Evolutionary conservation across 2,888 invertebrate species (phyloP), one percentile per base, ranked within the genome.

Genomic region (Pammene fasciana): DNA sequence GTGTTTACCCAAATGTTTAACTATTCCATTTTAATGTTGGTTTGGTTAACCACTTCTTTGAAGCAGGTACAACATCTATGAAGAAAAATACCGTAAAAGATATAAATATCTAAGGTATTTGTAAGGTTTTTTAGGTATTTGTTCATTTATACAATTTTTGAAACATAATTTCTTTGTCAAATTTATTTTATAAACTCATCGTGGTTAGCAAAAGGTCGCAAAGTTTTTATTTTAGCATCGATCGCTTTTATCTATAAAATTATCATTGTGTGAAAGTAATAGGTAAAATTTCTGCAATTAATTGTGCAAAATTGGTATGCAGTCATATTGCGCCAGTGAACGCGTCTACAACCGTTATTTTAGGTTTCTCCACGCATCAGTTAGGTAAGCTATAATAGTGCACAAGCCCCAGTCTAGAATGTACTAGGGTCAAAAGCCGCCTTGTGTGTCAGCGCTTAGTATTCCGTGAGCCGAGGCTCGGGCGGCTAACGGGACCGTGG

Each of bases 401-500:
- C 82, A 85, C 75, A 82, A 88, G 84, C 87, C 82, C 85, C 85
- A 89, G 87, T 85, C 89, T 90, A 92, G 90, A 92, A 92, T 90
- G 91, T 91, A 80, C 81, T 89, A 91, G 91, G 92, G 92, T 92
- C 92, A 92, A 92, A 92, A 91, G 88, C 92, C 92, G 90, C 90
- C 89, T 85, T 90, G 92, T 92, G 85, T 92, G 92, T 92, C 92
- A 92, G 90, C 86, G 90, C 87, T 92, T 91, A 91, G 92, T 92
- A 92, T 92, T 91, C 92, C 89, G 87, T 86, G 88, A 86, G 90
- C 82, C 74, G 82, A 83, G 83, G 81, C 83, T 85, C 85, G 86
- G 86, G 86, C 89, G 82, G 82, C 83, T 92, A 92, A 90, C 92
- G 91, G 92, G 88, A 91, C 87, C 82, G 79, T 76, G 77, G 88